Base-by-base conservation (phyloP, 1,140 invertebrate species). In the Prorops nasuta region DNA sequence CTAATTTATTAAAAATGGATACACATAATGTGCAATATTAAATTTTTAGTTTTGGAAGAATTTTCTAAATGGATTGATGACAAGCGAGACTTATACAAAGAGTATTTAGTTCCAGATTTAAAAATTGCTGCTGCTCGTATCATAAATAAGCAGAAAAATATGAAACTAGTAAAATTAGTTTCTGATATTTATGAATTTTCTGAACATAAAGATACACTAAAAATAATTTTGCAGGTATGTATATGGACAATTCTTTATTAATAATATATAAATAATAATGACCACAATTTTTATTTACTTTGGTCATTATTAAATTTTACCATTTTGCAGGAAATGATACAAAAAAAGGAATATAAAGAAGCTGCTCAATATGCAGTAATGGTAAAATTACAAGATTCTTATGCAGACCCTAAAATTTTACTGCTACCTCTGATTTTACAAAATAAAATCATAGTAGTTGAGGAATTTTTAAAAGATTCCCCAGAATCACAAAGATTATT, bases 391-490 rank as follows among this genome's bases (percentile, higher is more conserved):
- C 85, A 86, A 71, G 67, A 80, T 31, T 70, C 81, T 39, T 88
- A 87, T 72, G 59, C 69, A 16, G 79, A 76, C 48, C 64, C 87
- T 35, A 78, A 86, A 66, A 80, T 84, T 45, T 80, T 90, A 57
- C 54, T 90, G 3, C 72, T 91, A 54, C 88, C 88, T 14, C 69
- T 91, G 15, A 76, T 90, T 58, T 71, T 90, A 10, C 87, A 89
- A 79, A 87, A 89, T 61, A 88, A 87, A 66, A 58, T 83, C 18
- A 81, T 79, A 56, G 60, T 86, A 19, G 80, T 84, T 34, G 85
- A 90, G 69, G 83, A 85, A 46, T 88, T 87, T 74, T 66, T 90
- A 42, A 60, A 62, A 31, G 75, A 78, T 32, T 82, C 80, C 53
- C 78, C 78, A n/a, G 55, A 79, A 7, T 80, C 84, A 44, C 86